phyloP scores from a whole-genome alignment of 2,797 vertebrate species.

The Falco berigora region DNA sequence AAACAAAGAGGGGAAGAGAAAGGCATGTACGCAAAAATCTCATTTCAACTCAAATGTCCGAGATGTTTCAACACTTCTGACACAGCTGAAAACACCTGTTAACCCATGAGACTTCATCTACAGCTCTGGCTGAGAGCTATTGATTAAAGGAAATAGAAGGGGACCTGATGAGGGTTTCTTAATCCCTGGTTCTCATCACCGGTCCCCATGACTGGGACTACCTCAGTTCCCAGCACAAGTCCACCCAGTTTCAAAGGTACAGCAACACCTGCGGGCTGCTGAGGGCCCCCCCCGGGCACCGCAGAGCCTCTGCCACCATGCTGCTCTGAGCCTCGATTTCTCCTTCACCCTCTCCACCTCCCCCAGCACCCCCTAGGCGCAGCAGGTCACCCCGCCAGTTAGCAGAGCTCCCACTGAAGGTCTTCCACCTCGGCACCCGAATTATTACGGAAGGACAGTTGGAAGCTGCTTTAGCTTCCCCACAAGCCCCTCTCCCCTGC shows the following conservation, averaged over 20 bases:
- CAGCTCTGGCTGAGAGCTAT: not conserved
- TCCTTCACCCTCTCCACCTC: not conserved
- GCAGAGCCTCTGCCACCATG: fast-evolving
- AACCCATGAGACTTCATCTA: not conserved
- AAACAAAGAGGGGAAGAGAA: not conserved
- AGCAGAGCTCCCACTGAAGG: not conserved
- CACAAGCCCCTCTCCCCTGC: fast-evolving
- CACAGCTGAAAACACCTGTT: not conserved
- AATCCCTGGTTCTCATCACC: not conserved
- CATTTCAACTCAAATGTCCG: not conserved
- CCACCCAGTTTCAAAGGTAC: not conserved
- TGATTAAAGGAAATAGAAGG: not conserved
- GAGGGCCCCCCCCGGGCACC: not conserved
- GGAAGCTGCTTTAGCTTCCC: not conserved
- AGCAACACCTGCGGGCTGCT: not conserved
- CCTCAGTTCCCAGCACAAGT: not conserved
- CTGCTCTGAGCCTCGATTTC: not conserved
- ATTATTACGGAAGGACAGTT: not conserved
- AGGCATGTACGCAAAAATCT: not conserved
- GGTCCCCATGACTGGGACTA: not conserved
- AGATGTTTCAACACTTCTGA: not conserved
- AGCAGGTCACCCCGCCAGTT: not conserved
- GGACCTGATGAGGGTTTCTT: not conserved
- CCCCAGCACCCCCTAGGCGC: not conserved
- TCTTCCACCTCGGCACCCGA: fast-evolving